Evolutionary conservation across 2,888 invertebrate species (phyloP).

Genomic region (Linhomoeus sp.): DNA sequence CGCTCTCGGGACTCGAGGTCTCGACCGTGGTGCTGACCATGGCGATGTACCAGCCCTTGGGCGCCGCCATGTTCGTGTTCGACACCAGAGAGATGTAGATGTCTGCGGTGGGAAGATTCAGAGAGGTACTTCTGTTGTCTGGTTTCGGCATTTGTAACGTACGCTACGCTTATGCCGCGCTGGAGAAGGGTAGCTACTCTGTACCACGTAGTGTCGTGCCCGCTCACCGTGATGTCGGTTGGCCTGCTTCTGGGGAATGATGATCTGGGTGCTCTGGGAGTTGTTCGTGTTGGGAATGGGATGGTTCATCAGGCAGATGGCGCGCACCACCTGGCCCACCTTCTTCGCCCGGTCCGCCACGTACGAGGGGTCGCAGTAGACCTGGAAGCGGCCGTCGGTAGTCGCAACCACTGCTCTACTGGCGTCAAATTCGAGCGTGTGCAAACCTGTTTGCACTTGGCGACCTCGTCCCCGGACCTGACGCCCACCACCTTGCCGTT

Average conservation of each 20-base stretch:
- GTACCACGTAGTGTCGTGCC: too few relatives aligned
- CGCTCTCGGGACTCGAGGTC: slow-evolving; percentile 75
- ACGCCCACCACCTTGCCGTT: slow-evolving; percentile 59
- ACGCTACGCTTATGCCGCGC: too few relatives aligned
- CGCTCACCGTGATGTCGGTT: slow-evolving; percentile 40
- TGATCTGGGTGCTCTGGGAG: slow-evolving; percentile 90
- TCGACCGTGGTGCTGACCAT: slow-evolving; percentile 99
- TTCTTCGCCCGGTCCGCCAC: slow-evolving; percentile 54
- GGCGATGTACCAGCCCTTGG: slow-evolving; percentile 60
- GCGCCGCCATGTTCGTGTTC: slow-evolving; percentile 71
- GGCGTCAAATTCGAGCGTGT: too few relatives aligned
- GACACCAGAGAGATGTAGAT: slow-evolving; percentile 95
- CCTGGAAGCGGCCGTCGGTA: too few relatives aligned
- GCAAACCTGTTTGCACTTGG: slow-evolving; percentile 85
- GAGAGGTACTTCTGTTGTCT: too few relatives aligned
- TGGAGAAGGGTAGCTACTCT: too few relatives aligned
- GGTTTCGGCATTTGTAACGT: too few relatives aligned
- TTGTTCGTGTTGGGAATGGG: slow-evolving; percentile 86
- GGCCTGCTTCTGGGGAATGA: slow-evolving; percentile 97
- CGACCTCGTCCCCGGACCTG: slow-evolving; percentile 75
- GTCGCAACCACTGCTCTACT: too few relatives aligned
- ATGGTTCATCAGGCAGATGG: slow-evolving; percentile 94
- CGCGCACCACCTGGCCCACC: slow-evolving; percentile 62
- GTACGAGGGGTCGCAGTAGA: slow-evolving; percentile 96
- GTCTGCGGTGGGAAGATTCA: slow-evolving; percentile 56